Evolutionary conservation across 2,113 vertebrate genomes (phyloP), one percentile per base, ranked within the genome.

Genomic region (Chloropsis cyanopogon): DNA sequence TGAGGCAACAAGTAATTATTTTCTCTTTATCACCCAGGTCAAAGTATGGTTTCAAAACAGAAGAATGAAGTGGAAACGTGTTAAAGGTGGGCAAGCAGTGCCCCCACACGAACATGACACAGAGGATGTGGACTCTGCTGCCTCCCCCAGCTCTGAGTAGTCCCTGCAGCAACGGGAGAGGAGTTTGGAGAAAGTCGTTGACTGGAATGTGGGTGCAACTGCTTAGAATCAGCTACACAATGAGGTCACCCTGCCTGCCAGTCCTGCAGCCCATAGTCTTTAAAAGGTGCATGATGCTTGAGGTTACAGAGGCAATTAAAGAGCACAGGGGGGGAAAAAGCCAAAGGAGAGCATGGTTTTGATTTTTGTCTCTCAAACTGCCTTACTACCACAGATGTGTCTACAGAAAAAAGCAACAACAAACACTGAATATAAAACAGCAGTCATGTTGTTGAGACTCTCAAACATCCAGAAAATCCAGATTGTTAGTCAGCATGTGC

Each of bases 1-100:
- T 8, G 53, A 88, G 46, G 24, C 64, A 44, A 4, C 10, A 17
- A 76, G 11, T 90, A 59, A 88, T 52, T 18, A 1, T 88, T 28
- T 69, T 54, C 33, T 60, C 95, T 97, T 70, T 18, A 19, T 88
- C 57, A 9, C 8, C 14, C 96, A 99, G 99, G 99, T 99, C 76
- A 99, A 99, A 96, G 99, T 99, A 26, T 99, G 99, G 99, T 99
- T 99, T 92, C 99, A 99, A 96, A 99, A 99, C 98, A 97, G 99
- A 96, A 98, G 99, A 93, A 99, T 99, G 99, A 99, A 99, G 96
- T 99, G 99, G 99, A 99, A 99, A 95, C 97, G 99, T 4, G 99
- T 99, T 54, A 99, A 99, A 95, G 98, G 99, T 4, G 99, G 99
- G 61, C 99, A 99, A 33, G 98, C 98, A 0, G 96, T 97, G 61